phyloP scores from a whole-genome alignment of 2,888 invertebrate species.

The Acheta domesticus region DNA sequence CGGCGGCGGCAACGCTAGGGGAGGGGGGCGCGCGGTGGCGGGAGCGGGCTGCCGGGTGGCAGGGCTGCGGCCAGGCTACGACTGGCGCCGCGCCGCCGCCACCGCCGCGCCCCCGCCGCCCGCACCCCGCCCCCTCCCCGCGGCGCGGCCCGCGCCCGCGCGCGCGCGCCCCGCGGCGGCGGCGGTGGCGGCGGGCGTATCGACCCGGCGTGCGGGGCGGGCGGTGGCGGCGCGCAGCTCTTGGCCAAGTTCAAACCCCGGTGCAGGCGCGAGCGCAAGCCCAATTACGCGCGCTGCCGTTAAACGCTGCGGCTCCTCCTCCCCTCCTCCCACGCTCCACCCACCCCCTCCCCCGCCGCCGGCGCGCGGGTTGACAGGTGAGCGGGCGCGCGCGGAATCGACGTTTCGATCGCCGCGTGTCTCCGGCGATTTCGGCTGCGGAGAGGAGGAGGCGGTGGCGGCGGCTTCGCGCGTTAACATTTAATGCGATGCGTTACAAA shows the following conservation, averaged over 20 bases:
- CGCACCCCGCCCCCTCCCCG: neutral
- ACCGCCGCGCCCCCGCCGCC: neutral
- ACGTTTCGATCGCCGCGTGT: too few relatives aligned
- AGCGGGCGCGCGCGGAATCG: too few relatives aligned
- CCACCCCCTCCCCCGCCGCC: too few relatives aligned
- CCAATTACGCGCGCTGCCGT: too few relatives aligned
- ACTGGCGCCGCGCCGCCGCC: neutral
- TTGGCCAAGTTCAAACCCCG: constrained; percentile 18
- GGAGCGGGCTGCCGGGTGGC: neutral
- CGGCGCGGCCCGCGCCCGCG: neutral
- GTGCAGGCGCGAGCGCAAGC: neutral
- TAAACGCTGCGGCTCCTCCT: too few relatives aligned
- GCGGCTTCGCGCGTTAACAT: too few relatives aligned
- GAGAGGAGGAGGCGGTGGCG: too few relatives aligned
- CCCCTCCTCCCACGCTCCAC: too few relatives aligned
- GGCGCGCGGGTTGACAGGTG: too few relatives aligned
- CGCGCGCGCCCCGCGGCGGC: neutral
- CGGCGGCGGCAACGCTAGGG: neutral
- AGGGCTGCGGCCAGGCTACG: neutral
- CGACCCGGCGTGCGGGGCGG: neutral
- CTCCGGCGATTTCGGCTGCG: too few relatives aligned
- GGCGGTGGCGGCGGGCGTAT: neutral
- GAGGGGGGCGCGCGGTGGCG: neutral
- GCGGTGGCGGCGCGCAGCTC: neutral
- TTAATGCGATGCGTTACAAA: too few relatives aligned